Base-by-base conservation (phyloP, 1,140 invertebrate species). In the Leptinotarsa lineolata region DNA sequence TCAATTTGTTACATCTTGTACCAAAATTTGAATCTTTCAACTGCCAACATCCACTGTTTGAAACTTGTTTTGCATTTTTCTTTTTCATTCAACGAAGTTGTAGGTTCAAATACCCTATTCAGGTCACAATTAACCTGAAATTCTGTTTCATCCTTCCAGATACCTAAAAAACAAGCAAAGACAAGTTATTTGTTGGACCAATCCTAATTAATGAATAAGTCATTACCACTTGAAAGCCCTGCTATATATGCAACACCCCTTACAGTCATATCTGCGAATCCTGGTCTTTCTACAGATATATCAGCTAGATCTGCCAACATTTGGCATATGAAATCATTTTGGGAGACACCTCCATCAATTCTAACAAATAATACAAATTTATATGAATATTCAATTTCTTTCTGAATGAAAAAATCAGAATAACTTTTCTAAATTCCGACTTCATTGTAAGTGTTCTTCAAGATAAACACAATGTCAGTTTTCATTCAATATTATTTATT, bases 301-400 rank as follows among this genome's bases (percentile, higher is more conserved):
- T 89, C 89, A 4, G 91, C 92, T 39, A 96, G 85, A 85, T 97
- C 93, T 4, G 95, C 90, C 65, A 98, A 87, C 30, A 95, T 85
- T 85, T 98, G 96, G 77, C 93, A 90, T 2, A 98, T 86, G 82
- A 97, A 98, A 84, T 97, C 91, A 85, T 97, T 97, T 72, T 90
- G 90, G 0, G 95, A 92, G 18, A 99, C 95, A 30, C 97, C 97
- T n/a, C 96, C 97, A 84, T 97, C 95, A 58, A 95, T 88, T 78
- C 96, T 97, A 81, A 21, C 89, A 78, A 69, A 8, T 71, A 20
- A 74, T 68, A 70, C 20, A 63, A 70, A 70, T 67, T 39, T 65
- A 6, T 39, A 39, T 11, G 8, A 39, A 39, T 16, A 18, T 18
- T 21, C 5, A 61, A 61, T 21, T 18, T 61, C 0, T 39, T 39